These are phyloP conservation scores for Centropus bengalensis DNA, from an alignment of 2,113 vertebrate species.

Conservation along the genomic window DNA sequence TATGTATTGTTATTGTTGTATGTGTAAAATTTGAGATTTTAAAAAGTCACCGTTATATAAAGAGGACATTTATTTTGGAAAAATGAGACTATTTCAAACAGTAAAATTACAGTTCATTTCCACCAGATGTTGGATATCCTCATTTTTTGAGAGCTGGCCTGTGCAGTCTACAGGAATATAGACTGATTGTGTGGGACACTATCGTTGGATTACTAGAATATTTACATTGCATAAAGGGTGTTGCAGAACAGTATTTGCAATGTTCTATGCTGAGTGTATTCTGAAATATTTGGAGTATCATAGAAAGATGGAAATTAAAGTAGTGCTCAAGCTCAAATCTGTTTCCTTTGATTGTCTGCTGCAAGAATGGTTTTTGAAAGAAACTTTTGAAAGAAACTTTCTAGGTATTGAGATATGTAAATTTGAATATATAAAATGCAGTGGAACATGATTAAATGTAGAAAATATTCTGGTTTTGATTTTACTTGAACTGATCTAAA, in stretches of 20 bases:
- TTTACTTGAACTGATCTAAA: constrained; percentile 7
- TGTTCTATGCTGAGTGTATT: not conserved
- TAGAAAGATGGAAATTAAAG: constrained; percentile 57
- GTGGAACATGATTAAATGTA: not conserved
- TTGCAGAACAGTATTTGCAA: not conserved
- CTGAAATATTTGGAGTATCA: constrained; percentile 9
- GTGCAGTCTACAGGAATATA: not conserved
- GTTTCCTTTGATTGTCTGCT: constrained; percentile 13
- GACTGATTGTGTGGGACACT: constrained; percentile 27
- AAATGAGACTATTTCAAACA: constrained; percentile 40
- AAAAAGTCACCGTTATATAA: constrained; percentile 9
- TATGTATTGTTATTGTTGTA: not conserved
- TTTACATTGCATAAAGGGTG: not conserved
- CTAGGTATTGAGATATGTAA: not conserved
- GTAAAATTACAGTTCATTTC: constrained; percentile 53
- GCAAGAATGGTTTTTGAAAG: not conserved
- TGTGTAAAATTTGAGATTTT: not conserved
- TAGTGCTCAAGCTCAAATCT: not conserved
- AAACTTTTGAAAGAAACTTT: constrained; percentile 51
- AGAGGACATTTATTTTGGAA: constrained; percentile 39
- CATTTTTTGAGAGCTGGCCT: not conserved
- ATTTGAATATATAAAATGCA: not conserved
- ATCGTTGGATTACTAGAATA: not conserved
- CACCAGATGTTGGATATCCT: constrained; percentile 23
- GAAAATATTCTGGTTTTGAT: constrained; percentile 7